phyloP scores from a whole-genome alignment of 2,797 vertebrate genomes.

The Crypturellus tataupa region DNA sequence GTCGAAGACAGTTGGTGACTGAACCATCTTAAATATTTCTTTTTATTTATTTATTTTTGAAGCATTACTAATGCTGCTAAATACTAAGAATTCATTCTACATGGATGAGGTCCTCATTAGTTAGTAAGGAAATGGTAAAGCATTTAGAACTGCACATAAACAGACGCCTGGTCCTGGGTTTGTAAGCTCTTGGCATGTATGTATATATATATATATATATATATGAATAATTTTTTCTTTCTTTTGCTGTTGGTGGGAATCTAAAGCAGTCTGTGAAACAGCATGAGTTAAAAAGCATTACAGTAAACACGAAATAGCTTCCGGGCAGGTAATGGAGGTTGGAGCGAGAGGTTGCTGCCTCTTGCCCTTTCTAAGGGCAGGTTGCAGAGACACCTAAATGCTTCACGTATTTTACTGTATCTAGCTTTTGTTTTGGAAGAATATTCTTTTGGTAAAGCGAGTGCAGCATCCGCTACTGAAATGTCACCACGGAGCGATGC shows the following conservation, averaged over 20 bases:
- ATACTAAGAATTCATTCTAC: slow-evolving; percentile 57
- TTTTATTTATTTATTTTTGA: background rate
- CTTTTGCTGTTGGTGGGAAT: background rate
- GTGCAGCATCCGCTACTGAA: slow-evolving; percentile 35
- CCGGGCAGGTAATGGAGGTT: slow-evolving; percentile 32
- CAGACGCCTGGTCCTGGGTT: background rate
- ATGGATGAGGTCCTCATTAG: slow-evolving; percentile 49
- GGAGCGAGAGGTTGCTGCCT: background rate
- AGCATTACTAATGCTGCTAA: slow-evolving; percentile 60
- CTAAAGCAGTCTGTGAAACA: slow-evolving; percentile 7
- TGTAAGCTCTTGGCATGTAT: background rate
- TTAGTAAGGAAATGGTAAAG: slow-evolving; percentile 45
- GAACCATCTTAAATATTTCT: slow-evolving; percentile 37
- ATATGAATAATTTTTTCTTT: background rate
- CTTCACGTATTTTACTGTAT: background rate
- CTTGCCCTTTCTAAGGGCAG: slow-evolving; percentile 30
- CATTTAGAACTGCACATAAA: slow-evolving; percentile 26
- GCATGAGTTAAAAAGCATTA: slow-evolving; percentile 27
- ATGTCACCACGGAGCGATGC: slow-evolving; percentile 49
- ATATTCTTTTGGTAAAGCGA: slow-evolving; percentile 39
- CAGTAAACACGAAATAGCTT: slow-evolving; percentile 38
- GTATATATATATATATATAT: too few species aligned
- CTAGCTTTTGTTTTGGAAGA: slow-evolving; percentile 51
- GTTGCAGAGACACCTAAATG: background rate
- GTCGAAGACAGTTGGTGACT: slow-evolving; percentile 61